Conservation (phyloP, 1,140 invertebrate species). For the Hesperophylax magnus region DNA sequence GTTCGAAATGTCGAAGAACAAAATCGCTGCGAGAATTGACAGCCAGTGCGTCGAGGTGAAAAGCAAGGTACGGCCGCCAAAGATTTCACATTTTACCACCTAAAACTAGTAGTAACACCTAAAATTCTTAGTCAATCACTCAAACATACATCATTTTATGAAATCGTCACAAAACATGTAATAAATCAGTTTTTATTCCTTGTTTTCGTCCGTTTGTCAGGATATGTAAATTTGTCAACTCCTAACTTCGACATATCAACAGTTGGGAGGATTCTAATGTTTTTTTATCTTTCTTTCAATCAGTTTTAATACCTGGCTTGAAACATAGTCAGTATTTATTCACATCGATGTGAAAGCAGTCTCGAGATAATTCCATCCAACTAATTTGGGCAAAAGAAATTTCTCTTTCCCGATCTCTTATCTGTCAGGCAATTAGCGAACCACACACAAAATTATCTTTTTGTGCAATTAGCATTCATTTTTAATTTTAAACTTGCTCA, state of each 20-base stretch:
- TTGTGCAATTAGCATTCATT: not conserved
- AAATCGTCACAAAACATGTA: not conserved
- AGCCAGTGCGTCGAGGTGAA: constrained; percentile 78
- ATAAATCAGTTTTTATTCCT: constrained; percentile 37
- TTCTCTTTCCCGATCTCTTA: constrained; percentile 31
- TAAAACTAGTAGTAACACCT: no score
- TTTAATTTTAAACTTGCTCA: no score
- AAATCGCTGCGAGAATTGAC: constrained; percentile 75
- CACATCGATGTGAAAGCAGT: constrained; percentile 16
- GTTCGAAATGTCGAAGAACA: constrained; percentile 79
- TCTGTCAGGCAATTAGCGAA: constrained; percentile 40
- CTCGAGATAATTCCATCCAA: not conserved
- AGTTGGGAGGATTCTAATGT: constrained; percentile 27
- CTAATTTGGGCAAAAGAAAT: constrained; percentile 11
- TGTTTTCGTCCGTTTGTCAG: constrained; percentile 26
- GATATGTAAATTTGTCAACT: constrained; percentile 42
- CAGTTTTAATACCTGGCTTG: not conserved
- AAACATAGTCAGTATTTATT: constrained; percentile 15
- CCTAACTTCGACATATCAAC: constrained; percentile 41
- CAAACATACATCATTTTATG: not conserved
- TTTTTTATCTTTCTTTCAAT: not conserved
- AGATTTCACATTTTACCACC: not conserved
- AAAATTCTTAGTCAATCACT: not conserved
- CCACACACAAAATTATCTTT: constrained; percentile 27
- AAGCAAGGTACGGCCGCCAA: constrained; percentile 73